A percentile compares a stretch with the other conserved stretches of the same genome.
These are phyloP conservation scores for Eupithecia centaureata DNA, from an alignment of 2,888 invertebrate genomes.

Conservation along the genomic window DNA sequence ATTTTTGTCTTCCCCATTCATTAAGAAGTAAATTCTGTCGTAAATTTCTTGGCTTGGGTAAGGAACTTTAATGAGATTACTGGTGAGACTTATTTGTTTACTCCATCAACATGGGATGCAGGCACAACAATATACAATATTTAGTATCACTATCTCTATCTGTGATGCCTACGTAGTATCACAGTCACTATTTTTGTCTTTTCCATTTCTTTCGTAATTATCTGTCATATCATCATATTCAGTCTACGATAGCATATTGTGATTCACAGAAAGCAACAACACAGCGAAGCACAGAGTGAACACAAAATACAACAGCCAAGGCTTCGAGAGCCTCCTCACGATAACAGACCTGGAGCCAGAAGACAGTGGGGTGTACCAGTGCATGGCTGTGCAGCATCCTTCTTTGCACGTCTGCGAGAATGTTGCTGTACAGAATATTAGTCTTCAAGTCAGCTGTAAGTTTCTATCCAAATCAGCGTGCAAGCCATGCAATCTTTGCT, in stretches of 20 bases:
- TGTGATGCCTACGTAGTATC: background rate
- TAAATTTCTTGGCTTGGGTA: constrained; percentile 60
- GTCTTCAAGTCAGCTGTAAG: constrained; percentile 69
- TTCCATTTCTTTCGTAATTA: too few relatives aligned
- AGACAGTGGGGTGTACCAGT: constrained; percentile 66
- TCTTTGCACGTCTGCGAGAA: constrained; percentile 53
- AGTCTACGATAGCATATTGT: background rate
- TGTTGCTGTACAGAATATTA: constrained; percentile 55
- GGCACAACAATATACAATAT: background rate
- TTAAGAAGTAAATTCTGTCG: background rate
- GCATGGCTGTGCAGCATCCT: constrained; percentile 60
- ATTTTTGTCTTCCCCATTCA: background rate
- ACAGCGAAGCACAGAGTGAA: constrained; percentile 64
- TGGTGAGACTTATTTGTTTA: constrained; percentile 48
- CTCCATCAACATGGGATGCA: too few relatives aligned
- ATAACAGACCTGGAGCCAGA: constrained; percentile 59
- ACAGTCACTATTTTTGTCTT: background rate
- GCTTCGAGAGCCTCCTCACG: constrained; percentile 69
- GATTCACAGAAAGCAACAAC: constrained; percentile 43
- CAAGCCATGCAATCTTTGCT: too few relatives aligned
- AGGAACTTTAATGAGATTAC: constrained; percentile 57
- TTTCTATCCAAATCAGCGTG: too few relatives aligned
- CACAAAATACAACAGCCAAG: constrained; percentile 67
- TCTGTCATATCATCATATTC: background rate
- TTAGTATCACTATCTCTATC: too few relatives aligned